Evolutionary conservation across 2,888 invertebrate genomes (phyloP), one percentile per base, ranked within the genome.

Genomic region (Tanytarsus gracilentus): DNA sequence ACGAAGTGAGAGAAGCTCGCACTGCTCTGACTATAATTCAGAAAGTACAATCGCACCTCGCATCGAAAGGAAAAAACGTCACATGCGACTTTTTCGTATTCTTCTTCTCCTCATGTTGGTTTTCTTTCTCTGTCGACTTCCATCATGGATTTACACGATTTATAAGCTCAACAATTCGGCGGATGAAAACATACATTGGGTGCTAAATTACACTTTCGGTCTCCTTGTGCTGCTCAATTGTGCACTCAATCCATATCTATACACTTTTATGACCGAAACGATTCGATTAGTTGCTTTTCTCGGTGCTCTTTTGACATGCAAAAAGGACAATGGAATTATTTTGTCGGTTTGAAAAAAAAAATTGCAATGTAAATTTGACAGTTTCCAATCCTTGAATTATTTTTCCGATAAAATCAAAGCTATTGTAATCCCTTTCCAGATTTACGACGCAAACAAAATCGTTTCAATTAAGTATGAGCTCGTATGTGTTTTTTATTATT

Each of bases 231-330:
- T 80, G 36, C 61, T 77, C 4, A 80, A 78, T 64, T 78, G 78
- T 48, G 76, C 76, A 0, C 62, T 81, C 23, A 80, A 82, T 72
- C 82, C 82, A 1, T 73, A 81, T 52, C 69, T 82, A 26, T 82
- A 82, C 64, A 78, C 80, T 2, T 81, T 81, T 64, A 69, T 81
- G 6, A 76, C 78, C 30, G 77, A 79, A 65, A 77, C 79, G 3
- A 67, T 79, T 23, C 64, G 44, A 11, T 14, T 53, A n/a, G 27
- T 58, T 1, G 44, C 51, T 7, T 36, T 62, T 18, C 16, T 60
- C 5, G 25, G 48, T 18, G n/a, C n/a, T n/a, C n/a, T n/a, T n/a
- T n/a, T n/a, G n/a, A n/a, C n/a, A n/a, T n/a, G n/a, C n/a, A n/a
- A 6, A 16, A 40, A 40, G 14, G 7, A 40, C 40, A n/a, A n/a